Evolutionary conservation across 2,888 invertebrate species (phyloP).

Genomic region (Oxytorus armatus): DNA sequence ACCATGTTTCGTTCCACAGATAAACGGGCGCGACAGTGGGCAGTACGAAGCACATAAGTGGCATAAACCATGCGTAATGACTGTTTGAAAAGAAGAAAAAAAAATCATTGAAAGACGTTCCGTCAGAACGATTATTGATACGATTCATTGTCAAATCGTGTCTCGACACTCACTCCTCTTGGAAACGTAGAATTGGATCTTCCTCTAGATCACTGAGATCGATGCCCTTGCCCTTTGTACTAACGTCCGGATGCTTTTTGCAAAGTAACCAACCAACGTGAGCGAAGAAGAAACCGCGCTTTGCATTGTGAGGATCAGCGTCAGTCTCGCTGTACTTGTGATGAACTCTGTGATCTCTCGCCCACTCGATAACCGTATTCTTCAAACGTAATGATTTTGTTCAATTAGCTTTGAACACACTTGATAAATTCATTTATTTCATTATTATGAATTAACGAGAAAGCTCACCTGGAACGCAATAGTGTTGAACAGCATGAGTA

Average conservation of each 20-base stretch:
- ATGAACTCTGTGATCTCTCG: constrained; percentile 92
- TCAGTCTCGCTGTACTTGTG: constrained; percentile 97
- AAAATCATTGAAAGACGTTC: not conserved
- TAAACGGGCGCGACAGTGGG: constrained; percentile 90
- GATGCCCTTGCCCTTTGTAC: constrained; percentile 92
- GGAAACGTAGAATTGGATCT: constrained; percentile 94
- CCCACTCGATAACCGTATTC: constrained; percentile 92
- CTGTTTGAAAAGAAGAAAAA: no score
- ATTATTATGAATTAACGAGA: not conserved
- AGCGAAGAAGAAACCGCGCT: constrained; percentile 97
- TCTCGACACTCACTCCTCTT: constrained; percentile 90
- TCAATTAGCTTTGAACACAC: not conserved
- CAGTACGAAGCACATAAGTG: constrained; percentile 89
- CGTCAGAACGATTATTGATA: not conserved
- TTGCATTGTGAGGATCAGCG: constrained; percentile 97
- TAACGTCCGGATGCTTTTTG: constrained; percentile 96
- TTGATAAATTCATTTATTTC: not conserved
- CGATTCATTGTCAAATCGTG: not conserved
- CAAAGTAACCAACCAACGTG: constrained; percentile 98
- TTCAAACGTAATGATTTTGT: constrained; percentile 76
- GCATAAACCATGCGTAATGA: constrained; percentile 89
- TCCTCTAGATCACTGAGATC: constrained; percentile 93
- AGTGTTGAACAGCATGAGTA: constrained; percentile 94
- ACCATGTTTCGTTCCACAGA: constrained; percentile 89
- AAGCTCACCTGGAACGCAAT: constrained; percentile 93